These are phyloP conservation scores for Yasuhikotakia modesta DNA, from an alignment of 2,797 vertebrate genomes.

Conservation along the genomic window DNA sequence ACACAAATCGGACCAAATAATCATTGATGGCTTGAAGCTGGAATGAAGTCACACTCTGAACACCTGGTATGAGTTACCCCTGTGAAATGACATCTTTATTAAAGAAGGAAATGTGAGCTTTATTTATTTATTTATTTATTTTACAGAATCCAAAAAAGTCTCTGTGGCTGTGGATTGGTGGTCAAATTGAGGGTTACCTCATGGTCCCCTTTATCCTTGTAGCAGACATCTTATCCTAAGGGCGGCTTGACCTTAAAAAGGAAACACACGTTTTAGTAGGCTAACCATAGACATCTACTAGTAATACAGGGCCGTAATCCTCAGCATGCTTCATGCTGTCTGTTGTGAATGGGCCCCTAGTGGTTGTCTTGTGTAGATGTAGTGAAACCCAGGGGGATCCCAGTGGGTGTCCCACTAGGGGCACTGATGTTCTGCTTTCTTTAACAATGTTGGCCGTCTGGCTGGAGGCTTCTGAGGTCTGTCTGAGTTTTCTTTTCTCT, in stretches of 20 bases:
- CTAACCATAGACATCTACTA: no score
- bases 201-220: not conserved
- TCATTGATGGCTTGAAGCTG: not conserved
- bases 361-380: no score
- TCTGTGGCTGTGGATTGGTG: not conserved
- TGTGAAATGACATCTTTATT: not conserved
- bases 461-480: no score
- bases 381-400: not conserved
- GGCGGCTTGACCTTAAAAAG: not conserved
- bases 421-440: no score
- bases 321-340: no score
- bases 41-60: conserved; percentile 17
- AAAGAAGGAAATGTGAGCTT: conserved; percentile 12
- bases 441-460: no score
- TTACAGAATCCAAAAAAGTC: not conserved
- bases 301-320: no score
- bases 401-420: no score
- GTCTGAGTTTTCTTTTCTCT: not conserved
- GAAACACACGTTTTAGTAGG: no score
- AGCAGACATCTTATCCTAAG: not conserved
- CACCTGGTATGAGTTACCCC: conserved; percentile 22
- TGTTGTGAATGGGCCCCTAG: no score
- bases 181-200: not conserved
- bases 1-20: conserved; percentile 35
- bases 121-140: conserved; percentile 28